Conservation (phyloP, 2,797 vertebrate genomes). For the Takifugu rubripes region DNA sequence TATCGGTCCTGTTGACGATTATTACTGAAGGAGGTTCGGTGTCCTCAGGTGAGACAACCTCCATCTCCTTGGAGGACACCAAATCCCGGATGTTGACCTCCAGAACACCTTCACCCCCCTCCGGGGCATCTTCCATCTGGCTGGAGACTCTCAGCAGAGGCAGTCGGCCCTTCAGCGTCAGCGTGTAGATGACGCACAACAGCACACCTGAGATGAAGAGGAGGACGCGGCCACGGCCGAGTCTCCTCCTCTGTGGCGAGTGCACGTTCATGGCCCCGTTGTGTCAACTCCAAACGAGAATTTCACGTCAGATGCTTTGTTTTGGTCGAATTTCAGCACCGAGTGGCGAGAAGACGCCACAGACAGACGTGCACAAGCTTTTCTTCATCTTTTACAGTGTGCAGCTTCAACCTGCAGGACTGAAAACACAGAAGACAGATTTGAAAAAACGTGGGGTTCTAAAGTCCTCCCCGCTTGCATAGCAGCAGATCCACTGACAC, state of each 20-base stretch:
- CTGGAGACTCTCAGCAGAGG: slow-evolving; percentile 30
- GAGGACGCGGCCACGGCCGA: slow-evolving; percentile 71
- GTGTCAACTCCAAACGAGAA: slow-evolving; percentile 42
- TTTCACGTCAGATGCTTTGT: slow-evolving; percentile 48
- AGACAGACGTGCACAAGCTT: neutral
- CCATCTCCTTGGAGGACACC: slow-evolving; percentile 30
- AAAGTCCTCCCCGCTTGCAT: slow-evolving; percentile 9
- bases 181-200: slow-evolving; percentile 74
- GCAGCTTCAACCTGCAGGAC: slow-evolving; percentile 43
- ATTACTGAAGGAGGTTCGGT: slow-evolving; percentile 36
- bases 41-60: slow-evolving; percentile 7
- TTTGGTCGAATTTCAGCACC: slow-evolving; percentile 15
- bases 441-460: neutral
- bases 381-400: slow-evolving; percentile 41
- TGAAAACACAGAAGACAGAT: slow-evolving; percentile 12
- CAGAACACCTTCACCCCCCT: slow-evolving; percentile 8
- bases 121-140: slow-evolving; percentile 16
- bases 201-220: slow-evolving; percentile 77
- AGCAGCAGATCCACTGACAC: slow-evolving; percentile 26
- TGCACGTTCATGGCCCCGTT: slow-evolving; percentile 56
- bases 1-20: slow-evolving; percentile 70
- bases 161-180: slow-evolving; percentile 66
- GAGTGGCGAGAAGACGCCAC: slow-evolving; percentile 26
- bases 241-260: slow-evolving; percentile 70
- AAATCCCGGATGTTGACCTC: slow-evolving; percentile 52